Base-by-base conservation (phyloP, 2,888 invertebrate genomes). In the Thecocarcelia acutangulata region DNA sequence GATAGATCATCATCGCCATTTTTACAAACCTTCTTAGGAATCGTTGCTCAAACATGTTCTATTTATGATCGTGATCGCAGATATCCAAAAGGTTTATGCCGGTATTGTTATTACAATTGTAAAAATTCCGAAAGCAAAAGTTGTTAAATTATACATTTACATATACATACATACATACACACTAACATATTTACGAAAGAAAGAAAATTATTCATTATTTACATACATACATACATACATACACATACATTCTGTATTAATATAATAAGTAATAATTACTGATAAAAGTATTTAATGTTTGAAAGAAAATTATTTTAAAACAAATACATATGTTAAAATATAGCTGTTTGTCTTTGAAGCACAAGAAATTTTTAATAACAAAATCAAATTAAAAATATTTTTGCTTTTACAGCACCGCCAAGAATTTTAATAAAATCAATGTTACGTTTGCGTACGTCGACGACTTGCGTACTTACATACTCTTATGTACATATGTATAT, bases 121-220 rank as follows among this genome's bases (percentile, higher is more conserved):
- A 69, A 48, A 76, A 76, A 76, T 63, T 69, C 61, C 21, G 52
- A 72, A 64, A 61, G 28, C 19, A 56, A 61, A 61, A 66, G 59
- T 66, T 61, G 72, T 79, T 79, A 73, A 52, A 59, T 64, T 66
- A 73, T 59, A 58, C 24, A 82, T 52, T 50, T 15, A n/a, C 48
- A 40, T n/a, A 54, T 33, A 33, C 33, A 33, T 9, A n/a, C n/a
- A n/a, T n/a, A n/a, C n/a, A n/a, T n/a, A n/a, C n/a, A n/a, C n/a
- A n/a, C n/a, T n/a, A n/a, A n/a, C 15, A 54, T 74, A 64, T 72
- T 52, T 63, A 37, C 21, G 42, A 59, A 59, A 24, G 42, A 59
- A 46, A 5, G 9, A 46, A 46, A n/a, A n/a, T 5, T 44, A n/a
- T 13, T 9, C 5, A 33, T 33, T 33, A 33, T 33, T 33, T 33